phyloP scores from a whole-genome alignment of 2,888 invertebrate genomes.

The Scrobipalpa costella region DNA sequence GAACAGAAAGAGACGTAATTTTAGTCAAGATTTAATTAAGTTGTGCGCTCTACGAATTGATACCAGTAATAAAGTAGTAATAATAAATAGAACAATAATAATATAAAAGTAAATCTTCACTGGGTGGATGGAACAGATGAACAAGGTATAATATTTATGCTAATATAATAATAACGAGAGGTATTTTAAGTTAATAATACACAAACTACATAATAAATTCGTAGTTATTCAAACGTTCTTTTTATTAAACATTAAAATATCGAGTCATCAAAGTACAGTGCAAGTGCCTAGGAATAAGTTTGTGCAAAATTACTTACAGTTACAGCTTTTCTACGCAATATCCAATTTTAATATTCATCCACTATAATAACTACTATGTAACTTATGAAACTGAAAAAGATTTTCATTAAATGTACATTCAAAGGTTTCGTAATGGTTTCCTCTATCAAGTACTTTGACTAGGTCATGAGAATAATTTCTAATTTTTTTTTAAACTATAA shows the following conservation, averaged over 20 bases:
- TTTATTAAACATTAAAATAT: neutral
- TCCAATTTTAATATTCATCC: neutral
- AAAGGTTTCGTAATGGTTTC: too few relatives aligned
- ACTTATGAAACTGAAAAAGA: neutral
- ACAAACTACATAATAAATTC: conserved; percentile 3
- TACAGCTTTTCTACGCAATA: neutral
- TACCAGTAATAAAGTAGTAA: too few relatives aligned
- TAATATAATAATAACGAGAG: neutral
- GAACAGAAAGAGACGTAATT: too few relatives aligned
- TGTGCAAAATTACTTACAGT: neutral
- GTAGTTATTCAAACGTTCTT: neutral
- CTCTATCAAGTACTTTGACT: too few relatives aligned
- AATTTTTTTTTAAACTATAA: neutral
- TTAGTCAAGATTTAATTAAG: too few relatives aligned
- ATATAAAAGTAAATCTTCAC: too few relatives aligned
- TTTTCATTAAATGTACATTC: neutral
- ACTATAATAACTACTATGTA: neutral
- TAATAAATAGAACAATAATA: too few relatives aligned
- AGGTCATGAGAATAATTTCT: too few relatives aligned
- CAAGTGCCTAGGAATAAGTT: neutral
- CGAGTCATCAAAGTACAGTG: neutral
- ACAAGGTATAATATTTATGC: neutral
- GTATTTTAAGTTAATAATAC: neutral
- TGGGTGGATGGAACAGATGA: neutral
- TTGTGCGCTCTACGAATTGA: too few relatives aligned